Conservation (phyloP, 1,140 invertebrate species). For the Diprion similis region DNA sequence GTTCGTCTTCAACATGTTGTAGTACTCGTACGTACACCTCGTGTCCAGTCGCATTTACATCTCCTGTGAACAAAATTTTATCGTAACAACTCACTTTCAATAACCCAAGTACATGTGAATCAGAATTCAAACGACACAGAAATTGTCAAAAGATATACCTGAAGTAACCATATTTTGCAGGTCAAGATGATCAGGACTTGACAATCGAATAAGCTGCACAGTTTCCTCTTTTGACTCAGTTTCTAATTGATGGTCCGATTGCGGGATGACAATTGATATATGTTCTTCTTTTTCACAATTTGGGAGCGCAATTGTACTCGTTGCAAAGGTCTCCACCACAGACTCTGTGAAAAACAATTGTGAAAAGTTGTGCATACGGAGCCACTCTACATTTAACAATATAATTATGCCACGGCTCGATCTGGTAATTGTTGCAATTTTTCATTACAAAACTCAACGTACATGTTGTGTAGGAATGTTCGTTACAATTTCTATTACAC, state of each 20-base stretch:
- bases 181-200: slow-evolving; percentile 25
- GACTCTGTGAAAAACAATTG: not conserved
- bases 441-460: too few relatives aligned
- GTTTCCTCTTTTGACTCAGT: slow-evolving; percentile 20
- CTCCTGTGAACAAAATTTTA: not conserved
- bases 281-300: too few relatives aligned
- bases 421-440: too few relatives aligned
- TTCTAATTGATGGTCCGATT: not conserved
- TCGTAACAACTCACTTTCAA: not conserved
- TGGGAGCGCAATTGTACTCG: not conserved
- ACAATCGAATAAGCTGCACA: slow-evolving; percentile 32
- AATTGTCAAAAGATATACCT: slow-evolving; percentile 21
- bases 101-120: not conserved
- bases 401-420: too few relatives aligned
- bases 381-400: too few relatives aligned
- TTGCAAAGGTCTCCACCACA: not conserved
- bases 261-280: not conserved
- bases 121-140: too few relatives aligned
- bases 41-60: not conserved
- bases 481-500: too few relatives aligned
- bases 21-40: slow-evolving; percentile 33
- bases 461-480: too few relatives aligned
- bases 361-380: too few relatives aligned
- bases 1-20: slow-evolving; percentile 29
- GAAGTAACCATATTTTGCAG: slow-evolving; percentile 32